Percentiles rank a stretch among this genome's conserved stretches.
Evolutionary conservation across 2,888 invertebrate species (phyloP).

Genomic region (Orthonychiurus folsomi): DNA sequence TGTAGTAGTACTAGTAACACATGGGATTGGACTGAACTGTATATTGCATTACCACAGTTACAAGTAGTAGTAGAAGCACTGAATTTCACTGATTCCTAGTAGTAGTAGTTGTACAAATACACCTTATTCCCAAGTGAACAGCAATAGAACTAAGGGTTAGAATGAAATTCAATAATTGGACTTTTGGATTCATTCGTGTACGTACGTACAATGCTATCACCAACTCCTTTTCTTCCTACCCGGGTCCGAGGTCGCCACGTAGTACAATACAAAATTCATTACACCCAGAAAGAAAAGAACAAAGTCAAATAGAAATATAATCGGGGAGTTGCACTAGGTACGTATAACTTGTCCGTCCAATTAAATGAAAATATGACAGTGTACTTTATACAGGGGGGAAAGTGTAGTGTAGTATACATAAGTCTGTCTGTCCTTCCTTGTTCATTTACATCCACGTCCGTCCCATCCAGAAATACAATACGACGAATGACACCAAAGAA

Average conservation of each 20-base stretch:
- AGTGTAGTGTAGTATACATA: not conserved
- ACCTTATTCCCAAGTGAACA: no score
- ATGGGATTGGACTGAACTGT: no score
- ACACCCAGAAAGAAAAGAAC: not conserved
- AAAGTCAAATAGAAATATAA: slow-evolving; percentile 1
- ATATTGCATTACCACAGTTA: no score
- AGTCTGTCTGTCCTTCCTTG: not conserved
- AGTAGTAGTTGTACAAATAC: no score
- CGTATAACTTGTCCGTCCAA: not conserved
- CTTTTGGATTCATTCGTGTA: not conserved
- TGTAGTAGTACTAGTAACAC: no score
- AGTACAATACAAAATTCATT: not conserved
- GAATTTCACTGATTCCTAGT: no score
- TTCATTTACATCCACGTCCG: not conserved
- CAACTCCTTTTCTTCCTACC: not conserved
- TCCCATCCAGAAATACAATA: no score
- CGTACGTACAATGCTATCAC: not conserved
- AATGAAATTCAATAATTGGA: not conserved
- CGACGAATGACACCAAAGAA: no score
- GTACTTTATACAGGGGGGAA: not conserved
- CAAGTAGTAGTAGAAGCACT: no score
- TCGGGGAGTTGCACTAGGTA: not conserved
- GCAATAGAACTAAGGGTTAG: not conserved
- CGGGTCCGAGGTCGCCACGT: not conserved
- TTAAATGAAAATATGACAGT: not conserved